Evolutionary conservation across 2,797 vertebrate genomes (phyloP).

Genomic region (Neopelma chrysocephalum): DNA sequence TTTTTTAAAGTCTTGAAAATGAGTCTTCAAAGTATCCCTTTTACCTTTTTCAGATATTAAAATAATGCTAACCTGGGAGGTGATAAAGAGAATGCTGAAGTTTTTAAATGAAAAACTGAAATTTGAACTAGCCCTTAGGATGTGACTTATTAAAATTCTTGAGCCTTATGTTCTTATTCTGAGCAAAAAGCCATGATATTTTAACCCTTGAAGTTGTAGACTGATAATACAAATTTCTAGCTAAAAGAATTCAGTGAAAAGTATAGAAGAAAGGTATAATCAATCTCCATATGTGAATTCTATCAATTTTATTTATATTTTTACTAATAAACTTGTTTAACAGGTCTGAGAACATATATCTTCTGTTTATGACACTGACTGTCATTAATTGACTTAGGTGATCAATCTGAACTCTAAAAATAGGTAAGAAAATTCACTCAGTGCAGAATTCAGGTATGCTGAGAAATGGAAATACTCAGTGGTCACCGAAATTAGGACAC

Average conservation of each 20-base stretch:
- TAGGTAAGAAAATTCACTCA: not conserved
- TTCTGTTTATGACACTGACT: not conserved
- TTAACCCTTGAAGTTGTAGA: not conserved
- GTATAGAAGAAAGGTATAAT: not conserved
- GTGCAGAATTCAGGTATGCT: not conserved
- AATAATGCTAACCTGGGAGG: not conserved
- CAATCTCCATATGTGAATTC: not conserved
- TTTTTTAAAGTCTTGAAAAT: not conserved
- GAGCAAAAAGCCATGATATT: not conserved
- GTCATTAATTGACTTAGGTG: not conserved
- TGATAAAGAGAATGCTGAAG: not conserved
- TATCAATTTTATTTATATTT: not conserved
- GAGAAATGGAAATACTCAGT: not conserved
- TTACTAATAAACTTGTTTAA: not conserved
- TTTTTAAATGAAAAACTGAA: not conserved
- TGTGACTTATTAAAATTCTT: not conserved
- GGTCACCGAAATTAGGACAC: not conserved
- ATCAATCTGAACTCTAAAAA: not conserved
- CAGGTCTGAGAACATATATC: not conserved
- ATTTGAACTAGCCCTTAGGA: not conserved
- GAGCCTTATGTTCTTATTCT: not conserved
- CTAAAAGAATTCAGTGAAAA: not conserved
- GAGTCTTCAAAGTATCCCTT: not conserved
- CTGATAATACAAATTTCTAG: not conserved
- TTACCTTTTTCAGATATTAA: not conserved